Conservation (phyloP, 2,113 vertebrate species). For the Myocastor coypus region DNA sequence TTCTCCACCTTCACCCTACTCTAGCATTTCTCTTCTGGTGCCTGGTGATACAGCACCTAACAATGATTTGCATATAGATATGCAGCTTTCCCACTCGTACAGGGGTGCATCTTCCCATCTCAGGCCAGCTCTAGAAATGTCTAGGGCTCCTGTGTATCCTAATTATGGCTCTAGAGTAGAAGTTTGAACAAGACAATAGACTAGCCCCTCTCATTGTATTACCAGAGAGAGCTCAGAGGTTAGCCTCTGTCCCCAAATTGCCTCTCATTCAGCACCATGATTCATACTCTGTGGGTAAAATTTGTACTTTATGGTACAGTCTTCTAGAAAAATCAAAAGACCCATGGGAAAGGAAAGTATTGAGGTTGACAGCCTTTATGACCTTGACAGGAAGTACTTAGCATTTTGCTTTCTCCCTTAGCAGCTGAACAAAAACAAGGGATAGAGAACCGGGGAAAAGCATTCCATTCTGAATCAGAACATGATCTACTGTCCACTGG, state of each 20-base stretch:
- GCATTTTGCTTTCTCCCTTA: background rate
- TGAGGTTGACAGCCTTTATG: background rate
- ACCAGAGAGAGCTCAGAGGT: background rate
- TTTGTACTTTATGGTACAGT: background rate
- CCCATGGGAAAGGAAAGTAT: background rate
- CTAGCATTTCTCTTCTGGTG: background rate
- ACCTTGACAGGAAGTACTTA: background rate
- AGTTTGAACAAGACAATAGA: background rate
- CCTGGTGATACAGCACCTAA: background rate
- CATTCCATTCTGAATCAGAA: background rate
- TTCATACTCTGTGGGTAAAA: background rate
- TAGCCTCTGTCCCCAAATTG: background rate
- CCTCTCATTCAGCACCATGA: background rate
- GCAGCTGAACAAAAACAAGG: background rate
- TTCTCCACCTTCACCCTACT: background rate
- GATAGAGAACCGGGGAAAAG: background rate
- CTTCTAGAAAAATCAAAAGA: constrained; percentile 29
- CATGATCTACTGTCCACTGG: background rate
- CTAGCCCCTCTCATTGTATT: background rate
- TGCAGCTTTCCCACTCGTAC: background rate
- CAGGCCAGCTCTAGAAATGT: background rate
- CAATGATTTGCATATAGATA: background rate
- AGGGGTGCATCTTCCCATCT: background rate
- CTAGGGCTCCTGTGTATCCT: background rate
- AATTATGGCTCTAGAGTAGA: background rate